Conservation (phyloP, 2,797 vertebrate genomes). For the Sparidentex hasta region DNA sequence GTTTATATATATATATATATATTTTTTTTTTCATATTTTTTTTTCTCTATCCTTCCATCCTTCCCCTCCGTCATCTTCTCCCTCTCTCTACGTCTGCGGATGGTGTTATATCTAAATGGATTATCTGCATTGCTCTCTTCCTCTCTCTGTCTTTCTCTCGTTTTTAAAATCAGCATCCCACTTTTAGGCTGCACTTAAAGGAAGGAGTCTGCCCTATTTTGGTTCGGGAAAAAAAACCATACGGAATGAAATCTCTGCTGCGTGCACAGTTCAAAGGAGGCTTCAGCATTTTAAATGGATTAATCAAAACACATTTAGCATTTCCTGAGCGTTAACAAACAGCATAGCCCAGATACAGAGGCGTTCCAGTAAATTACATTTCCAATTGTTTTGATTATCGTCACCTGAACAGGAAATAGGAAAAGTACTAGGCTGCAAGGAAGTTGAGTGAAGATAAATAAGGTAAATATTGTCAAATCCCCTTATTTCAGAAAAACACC, state of each 20-base stretch:
- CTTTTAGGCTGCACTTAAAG: constrained; percentile 64
- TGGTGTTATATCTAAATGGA: constrained; percentile 73
- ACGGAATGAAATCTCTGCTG: constrained; percentile 69
- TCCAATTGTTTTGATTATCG: constrained; percentile 57
- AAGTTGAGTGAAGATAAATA: constrained; percentile 36
- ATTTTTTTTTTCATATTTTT: not conserved
- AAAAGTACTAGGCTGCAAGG: constrained; percentile 23
- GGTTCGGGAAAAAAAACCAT: constrained; percentile 15
- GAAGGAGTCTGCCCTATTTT: constrained; percentile 64
- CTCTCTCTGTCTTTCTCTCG: constrained; percentile 57
- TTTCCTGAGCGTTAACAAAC: constrained; percentile 44
- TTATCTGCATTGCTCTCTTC: constrained; percentile 66
- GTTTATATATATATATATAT: constrained; percentile 31
- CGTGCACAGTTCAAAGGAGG: constrained; percentile 65
- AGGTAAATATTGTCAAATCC: constrained; percentile 28
- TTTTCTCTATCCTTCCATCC: constrained; percentile 58
- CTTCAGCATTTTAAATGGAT: constrained; percentile 69
- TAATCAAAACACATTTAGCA: constrained; percentile 73
- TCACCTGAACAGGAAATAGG: constrained; percentile 61
- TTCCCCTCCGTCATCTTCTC: constrained; percentile 51
- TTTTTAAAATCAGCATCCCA: constrained; percentile 65
- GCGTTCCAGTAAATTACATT: constrained; percentile 59
- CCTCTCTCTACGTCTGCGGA: constrained; percentile 47
- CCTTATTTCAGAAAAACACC: constrained; percentile 15
- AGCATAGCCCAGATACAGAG: constrained; percentile 45